Base-by-base conservation (phyloP, 2,888 invertebrate species). In the Diarsia mendica region DNA sequence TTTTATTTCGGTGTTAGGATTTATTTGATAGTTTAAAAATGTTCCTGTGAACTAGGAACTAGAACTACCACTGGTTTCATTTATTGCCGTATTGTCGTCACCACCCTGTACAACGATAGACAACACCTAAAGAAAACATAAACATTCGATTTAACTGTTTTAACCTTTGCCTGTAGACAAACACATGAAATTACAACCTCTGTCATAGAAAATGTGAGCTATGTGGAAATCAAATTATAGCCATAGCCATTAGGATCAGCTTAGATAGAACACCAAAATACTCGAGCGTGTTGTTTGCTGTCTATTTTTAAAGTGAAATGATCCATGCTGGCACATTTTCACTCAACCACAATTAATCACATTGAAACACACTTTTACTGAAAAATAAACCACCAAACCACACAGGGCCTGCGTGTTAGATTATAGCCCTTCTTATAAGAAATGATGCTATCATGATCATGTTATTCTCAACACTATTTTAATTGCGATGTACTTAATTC, bases 131-230 rank as follows among this genome's bases (percentile, higher is more conserved):
- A 68, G 33, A 61, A 70, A 70, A 28, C 46, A 11, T 69, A 10
- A 53, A 61, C 33, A 46, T 53, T 8, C 33, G 5, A 46, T 48
- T 39, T 61, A 46, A 23, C 10, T n/a, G 28, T 69, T 39, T 23
- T 53, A 33, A 67, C 51, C 51, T 44, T 48, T 74, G 18, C 23
- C 46, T 9, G 18, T 33, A 67, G 9, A 3, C 23, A 28, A 46
- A 60, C 68, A 46, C 3, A 33, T 66, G 18, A 67, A 60, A 76
- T 51, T 28, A 58, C 60, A 60, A 68, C 15, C 18, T 23, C 13
- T 33, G 15, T 67, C n/a, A 33, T 39, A 28, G 44, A 44, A 66
- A 65, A 65, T 28, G 18, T 44, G 10, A 49, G 18, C 0, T 49
- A 44, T 49, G 20, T n/a, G 20, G 39, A 39, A 71, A 46, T 28